phyloP scores from a whole-genome alignment of 2,113 vertebrate genomes.

The Prinia subflava region DNA sequence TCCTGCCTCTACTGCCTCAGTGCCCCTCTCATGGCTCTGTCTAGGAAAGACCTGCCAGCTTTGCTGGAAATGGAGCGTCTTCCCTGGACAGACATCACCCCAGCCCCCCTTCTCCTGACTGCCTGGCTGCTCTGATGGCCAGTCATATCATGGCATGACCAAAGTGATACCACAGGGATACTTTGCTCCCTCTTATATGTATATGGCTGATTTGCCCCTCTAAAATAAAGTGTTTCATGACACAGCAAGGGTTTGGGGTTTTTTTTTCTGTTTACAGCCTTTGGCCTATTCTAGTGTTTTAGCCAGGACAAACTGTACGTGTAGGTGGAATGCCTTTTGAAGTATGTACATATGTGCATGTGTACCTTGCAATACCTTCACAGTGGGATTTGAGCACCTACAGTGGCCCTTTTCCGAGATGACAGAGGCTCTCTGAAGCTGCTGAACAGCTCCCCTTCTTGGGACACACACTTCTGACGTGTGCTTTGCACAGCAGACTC shows the following conservation, averaged over 20 bases:
- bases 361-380: not conserved
- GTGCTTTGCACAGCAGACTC: not conserved
- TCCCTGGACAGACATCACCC: not conserved
- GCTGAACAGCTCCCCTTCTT: not conserved
- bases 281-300: not conserved
- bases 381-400: not conserved
- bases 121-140: not conserved
- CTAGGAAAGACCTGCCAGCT: not conserved
- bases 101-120: not conserved
- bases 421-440: not conserved
- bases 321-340: not conserved
- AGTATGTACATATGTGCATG: fast-evolving
- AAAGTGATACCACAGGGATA: not conserved
- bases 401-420: not conserved
- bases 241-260: not conserved
- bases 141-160: not conserved
- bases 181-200: not conserved
- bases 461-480: not conserved
- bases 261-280: not conserved
- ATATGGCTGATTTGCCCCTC: not conserved
- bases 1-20: not conserved
- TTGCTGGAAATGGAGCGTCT: not conserved
- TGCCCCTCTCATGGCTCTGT: not conserved
- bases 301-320: not conserved
- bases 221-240: not conserved